Conservation (phyloP, 2,113 vertebrate genomes). For the Neogobius melanostomus region DNA sequence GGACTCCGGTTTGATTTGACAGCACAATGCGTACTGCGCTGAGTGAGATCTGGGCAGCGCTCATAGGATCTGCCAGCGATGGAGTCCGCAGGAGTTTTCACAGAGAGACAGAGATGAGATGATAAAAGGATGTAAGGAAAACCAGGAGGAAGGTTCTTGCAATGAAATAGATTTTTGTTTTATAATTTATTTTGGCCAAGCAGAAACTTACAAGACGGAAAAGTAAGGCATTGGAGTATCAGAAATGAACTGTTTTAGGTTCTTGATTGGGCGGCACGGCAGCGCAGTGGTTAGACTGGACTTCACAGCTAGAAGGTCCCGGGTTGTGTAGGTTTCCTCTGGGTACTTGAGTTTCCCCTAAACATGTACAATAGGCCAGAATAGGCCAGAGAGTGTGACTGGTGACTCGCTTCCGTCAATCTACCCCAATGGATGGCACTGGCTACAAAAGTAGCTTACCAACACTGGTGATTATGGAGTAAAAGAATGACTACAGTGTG, state of each 20-base stretch:
- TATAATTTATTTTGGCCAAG: slow-evolving; percentile 7
- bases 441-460: no score
- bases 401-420: no score
- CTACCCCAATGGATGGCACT: no score
- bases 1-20: slow-evolving; percentile 55
- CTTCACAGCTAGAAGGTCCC: no score
- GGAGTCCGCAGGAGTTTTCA: slow-evolving; percentile 27
- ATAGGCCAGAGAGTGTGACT: no score
- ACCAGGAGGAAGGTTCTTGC: slow-evolving; percentile 1
- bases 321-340: no score
- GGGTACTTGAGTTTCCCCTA: no score
- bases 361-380: no score
- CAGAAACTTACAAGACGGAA: not conserved
- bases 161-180: slow-evolving; percentile 18
- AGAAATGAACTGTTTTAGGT: slow-evolving; percentile 1
- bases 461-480: no score
- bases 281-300: no score
- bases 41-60: slow-evolving; percentile 29
- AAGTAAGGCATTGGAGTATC: not conserved
- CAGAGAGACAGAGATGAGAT: slow-evolving; percentile 23
- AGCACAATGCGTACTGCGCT: slow-evolving; percentile 26
- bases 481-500: no score
- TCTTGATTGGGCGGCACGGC: no score
- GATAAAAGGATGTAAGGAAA: slow-evolving; percentile 14
- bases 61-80: slow-evolving; percentile 20